A percentile compares a stretch with the other conserved stretches of the same genome.
These are phyloP conservation scores for Sebastes vulpes DNA, from an alignment of 2,797 vertebrate species.

Conservation along the genomic window DNA sequence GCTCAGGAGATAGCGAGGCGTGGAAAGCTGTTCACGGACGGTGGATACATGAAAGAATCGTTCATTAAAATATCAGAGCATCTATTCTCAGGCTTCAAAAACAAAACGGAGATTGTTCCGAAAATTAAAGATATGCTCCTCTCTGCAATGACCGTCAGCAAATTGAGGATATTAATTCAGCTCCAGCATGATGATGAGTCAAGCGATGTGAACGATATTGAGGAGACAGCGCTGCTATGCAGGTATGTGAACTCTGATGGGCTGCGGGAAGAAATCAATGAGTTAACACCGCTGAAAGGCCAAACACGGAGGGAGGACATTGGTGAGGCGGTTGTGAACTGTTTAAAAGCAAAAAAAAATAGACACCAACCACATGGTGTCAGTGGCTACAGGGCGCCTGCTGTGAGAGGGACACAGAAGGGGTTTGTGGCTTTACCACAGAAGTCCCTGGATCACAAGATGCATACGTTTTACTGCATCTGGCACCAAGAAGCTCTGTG, in stretches of 20 bases:
- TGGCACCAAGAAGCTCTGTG: too few species aligned
- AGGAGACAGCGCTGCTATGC: not conserved
- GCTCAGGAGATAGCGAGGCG: not conserved
- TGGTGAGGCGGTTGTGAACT: not conserved
- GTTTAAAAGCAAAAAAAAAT: too few species aligned
- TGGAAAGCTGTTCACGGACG: not conserved
- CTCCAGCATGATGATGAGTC: too few species aligned
- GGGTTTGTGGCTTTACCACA: not conserved
- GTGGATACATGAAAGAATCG: slow-evolving; percentile 10
- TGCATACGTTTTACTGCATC: too few species aligned
- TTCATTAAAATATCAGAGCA: slow-evolving; percentile 10
- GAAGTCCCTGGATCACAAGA: not conserved
- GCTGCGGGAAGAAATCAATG: slow-evolving; percentile 12
- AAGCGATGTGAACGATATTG: not conserved
- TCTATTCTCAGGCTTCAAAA: slow-evolving; percentile 1
- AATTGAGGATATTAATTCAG: too few species aligned
- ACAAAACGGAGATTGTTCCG: not conserved
- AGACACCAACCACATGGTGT: too few species aligned
- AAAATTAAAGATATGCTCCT: not conserved
- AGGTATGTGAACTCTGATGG: slow-evolving; percentile 29
- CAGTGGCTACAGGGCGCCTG: not conserved
- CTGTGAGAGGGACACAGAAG: not conserved
- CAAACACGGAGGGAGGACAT: not conserved
- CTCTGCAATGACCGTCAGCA: not conserved
- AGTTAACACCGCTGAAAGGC: not conserved